Percentiles rank a stretch among this genome's conserved stretches.
These are phyloP conservation scores for Pteronotus mesoamericanus DNA, from an alignment of 2,797 vertebrate species.

Conservation along the genomic window DNA sequence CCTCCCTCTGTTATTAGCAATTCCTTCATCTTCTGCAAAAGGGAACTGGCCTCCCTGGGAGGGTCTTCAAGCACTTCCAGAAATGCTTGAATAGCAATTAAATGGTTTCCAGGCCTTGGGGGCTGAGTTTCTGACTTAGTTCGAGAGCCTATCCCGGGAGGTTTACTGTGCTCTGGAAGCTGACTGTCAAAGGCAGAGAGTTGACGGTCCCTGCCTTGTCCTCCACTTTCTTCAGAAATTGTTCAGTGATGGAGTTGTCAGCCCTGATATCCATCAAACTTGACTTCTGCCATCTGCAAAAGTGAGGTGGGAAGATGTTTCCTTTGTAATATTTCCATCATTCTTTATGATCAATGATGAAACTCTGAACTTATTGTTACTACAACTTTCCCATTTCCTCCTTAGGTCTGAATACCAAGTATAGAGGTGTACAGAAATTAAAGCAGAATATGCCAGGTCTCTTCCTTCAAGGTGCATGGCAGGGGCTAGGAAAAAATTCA, in stretches of 20 bases:
- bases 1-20: not conserved
- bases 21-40: not conserved
- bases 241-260: not conserved
- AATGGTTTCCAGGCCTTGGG: slow-evolving; percentile 51
- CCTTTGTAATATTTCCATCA: not conserved
- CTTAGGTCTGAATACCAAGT: not conserved
- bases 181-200: not conserved
- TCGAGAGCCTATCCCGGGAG: not conserved
- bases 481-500: not conserved
- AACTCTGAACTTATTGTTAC: not conserved
- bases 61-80: slow-evolving; percentile 17
- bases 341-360: not conserved
- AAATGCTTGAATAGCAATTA: slow-evolving; percentile 38
- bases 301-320: not conserved
- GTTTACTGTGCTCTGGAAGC: slow-evolving; percentile 4
- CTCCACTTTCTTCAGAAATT: slow-evolving; percentile 1
- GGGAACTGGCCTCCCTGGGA: not conserved
- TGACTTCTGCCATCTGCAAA: slow-evolving; percentile 46
- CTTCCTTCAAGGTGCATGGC: not conserved
- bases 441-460: not conserved
- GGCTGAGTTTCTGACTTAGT: slow-evolving; percentile 16
- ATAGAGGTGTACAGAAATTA: not conserved
- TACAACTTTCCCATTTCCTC: not conserved
- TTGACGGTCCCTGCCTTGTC: not conserved
- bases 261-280: slow-evolving; percentile 46